phyloP scores from a whole-genome alignment of 1,140 invertebrate genomes.

The Ooceraea biroi region DNA sequence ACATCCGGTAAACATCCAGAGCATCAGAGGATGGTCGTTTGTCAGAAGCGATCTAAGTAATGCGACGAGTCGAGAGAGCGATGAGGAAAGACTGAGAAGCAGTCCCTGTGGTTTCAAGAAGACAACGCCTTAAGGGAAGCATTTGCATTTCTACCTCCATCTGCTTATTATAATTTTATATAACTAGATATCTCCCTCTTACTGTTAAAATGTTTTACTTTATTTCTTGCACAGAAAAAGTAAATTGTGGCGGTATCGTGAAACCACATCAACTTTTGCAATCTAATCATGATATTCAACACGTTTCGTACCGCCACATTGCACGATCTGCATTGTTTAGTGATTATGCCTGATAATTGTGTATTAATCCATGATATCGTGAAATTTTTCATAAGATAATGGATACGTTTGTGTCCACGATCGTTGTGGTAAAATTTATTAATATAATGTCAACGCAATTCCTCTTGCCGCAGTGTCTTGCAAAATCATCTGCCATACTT shows the following conservation, averaged over 20 bases:
- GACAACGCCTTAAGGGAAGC: background rate
- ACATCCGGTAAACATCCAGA: background rate
- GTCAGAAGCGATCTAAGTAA: conserved; percentile 49
- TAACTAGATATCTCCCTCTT: too few relatives aligned
- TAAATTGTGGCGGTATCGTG: background rate
- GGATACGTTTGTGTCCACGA: background rate
- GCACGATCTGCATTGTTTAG: too few relatives aligned
- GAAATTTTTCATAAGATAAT: too few relatives aligned
- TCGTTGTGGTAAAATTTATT: background rate
- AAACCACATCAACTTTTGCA: background rate
- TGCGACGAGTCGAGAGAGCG: conserved; percentile 40
- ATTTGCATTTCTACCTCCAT: background rate
- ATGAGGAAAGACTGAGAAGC: conserved; percentile 4
- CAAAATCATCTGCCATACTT: background rate
- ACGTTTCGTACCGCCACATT: too few relatives aligned
- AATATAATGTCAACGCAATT: background rate
- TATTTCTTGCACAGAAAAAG: too few relatives aligned
- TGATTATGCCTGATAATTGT: too few relatives aligned
- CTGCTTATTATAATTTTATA: background rate
- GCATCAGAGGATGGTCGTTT: conserved; percentile 12
- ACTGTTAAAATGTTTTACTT: too few relatives aligned
- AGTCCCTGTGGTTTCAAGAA: too few relatives aligned
- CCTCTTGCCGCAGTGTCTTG: background rate
- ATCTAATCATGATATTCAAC: too few relatives aligned
- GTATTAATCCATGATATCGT: too few relatives aligned